Percentiles rank a stretch among this genome's conserved stretches.
Conservation (phyloP, 2,113 vertebrate species). For the Eretmochelys imbricata region DNA sequence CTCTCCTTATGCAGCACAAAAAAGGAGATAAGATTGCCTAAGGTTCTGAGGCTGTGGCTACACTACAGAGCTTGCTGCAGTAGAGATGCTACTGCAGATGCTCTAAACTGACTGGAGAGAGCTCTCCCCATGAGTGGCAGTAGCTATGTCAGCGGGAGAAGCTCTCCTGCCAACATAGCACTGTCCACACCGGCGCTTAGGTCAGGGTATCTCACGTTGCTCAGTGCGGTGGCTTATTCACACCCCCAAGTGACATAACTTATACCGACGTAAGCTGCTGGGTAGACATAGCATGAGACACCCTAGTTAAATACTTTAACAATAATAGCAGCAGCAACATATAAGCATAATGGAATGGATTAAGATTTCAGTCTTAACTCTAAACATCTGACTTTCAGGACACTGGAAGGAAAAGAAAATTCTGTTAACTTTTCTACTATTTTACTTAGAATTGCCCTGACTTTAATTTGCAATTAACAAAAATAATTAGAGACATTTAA, state of each 20-base stretch:
- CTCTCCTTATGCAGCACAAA: background rate
- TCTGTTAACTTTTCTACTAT: background rate
- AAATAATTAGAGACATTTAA: background rate
- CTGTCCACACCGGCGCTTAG: background rate
- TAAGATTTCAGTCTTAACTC: background rate
- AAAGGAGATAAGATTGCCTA: background rate
- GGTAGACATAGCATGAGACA: background rate
- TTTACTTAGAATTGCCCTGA: background rate
- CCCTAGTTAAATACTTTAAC: background rate
- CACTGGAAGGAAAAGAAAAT: background rate
- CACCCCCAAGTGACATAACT: background rate
- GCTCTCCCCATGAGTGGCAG: background rate
- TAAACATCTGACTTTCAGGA: background rate
- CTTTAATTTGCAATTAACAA: constrained; percentile 5
- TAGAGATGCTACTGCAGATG: too few species aligned
- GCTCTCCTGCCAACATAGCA: background rate
- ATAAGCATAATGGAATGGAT: background rate
- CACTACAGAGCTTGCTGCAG: too few species aligned
- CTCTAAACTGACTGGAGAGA: background rate
- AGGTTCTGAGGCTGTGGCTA: background rate
- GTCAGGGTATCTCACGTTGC: background rate
- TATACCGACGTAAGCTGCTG: background rate
- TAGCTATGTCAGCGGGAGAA: background rate
- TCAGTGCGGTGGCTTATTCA: background rate
- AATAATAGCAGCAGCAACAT: background rate